Evolutionary conservation across 2,888 invertebrate genomes (phyloP), one percentile per base, ranked within the genome.

Genomic region (Sinhomidia bicolor): DNA sequence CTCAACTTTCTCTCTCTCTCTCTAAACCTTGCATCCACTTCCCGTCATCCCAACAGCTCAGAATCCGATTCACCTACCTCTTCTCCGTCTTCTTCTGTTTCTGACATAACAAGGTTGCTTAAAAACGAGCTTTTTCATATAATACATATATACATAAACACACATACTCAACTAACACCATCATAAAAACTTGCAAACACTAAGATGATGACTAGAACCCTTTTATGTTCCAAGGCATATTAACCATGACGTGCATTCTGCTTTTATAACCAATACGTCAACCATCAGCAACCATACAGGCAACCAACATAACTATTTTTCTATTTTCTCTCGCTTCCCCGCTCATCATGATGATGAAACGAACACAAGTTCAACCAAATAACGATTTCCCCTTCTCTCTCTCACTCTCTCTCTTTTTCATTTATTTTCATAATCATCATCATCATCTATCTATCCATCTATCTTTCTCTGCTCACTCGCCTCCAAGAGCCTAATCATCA

Each of bases 21-120:
- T n/a, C 51, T 51, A 6, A 9, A 6, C 20, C 20, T 60, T 65
- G 1, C 65, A 68, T 83, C 60, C 51, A 76, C 41, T 54, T 44
- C 20, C 57, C 44, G n/a, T 65, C 36, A 84, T 84, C 26, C 6
- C 62, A 60, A 2, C 57, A 17, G 36, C 76, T n/a, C 54, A 76
- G 12, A 68, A 82, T 82, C 82, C 76, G 29, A 23, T 85, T 65
- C 76, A 65, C 78, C 84, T 32, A 29, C 51, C 84, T 41, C 54
- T 54, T 83, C 78, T 62, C 14, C 47, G 17, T 65, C 29, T 14
- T 71, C 54, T 54, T 86, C 86, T 88, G 87, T 82, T 88, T 82
- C 41, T 88, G 87, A 88, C 87, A 88, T 29, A 76, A 88, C 87
- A 88, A 88, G 87, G 87, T 81, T 62, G 74, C 57, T 79, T 60